These are phyloP conservation scores for Diaphora mendica DNA, from an alignment of 2,888 invertebrate genomes.

Conservation along the genomic window DNA sequence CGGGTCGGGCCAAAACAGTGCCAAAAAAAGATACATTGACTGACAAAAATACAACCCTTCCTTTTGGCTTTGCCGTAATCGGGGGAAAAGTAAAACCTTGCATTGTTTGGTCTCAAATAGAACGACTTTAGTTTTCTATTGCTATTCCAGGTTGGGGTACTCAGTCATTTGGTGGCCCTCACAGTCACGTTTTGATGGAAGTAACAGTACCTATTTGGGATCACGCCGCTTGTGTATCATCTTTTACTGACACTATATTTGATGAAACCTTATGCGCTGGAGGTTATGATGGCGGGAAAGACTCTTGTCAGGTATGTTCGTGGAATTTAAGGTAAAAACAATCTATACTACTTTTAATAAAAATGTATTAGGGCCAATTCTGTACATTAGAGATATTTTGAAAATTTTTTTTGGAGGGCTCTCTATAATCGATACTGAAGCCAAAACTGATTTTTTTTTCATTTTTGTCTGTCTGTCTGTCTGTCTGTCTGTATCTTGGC, in stretches of 20 bases:
- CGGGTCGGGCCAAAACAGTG: too few species aligned
- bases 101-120: neutral
- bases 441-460: too few species aligned
- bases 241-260: conserved; percentile 87
- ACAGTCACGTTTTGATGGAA: conserved; percentile 90
- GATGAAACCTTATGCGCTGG: conserved; percentile 92
- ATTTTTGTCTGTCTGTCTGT: too few species aligned
- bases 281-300: conserved; percentile 90
- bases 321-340: neutral
- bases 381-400: too few species aligned
- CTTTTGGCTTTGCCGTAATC: too few species aligned
- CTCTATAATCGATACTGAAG: too few species aligned
- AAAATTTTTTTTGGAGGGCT: too few species aligned
- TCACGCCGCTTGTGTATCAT: conserved; percentile 87
- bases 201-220: conserved; percentile 93
- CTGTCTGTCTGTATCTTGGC: too few species aligned
- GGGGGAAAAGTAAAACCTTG: neutral
- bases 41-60: too few species aligned
- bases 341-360: too few species aligned
- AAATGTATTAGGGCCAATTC: too few species aligned
- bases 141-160: conserved; percentile 90
- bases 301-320: conserved; percentile 91
- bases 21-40: too few species aligned
- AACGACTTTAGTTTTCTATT: neutral
- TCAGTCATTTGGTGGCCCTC: conserved; percentile 89